phyloP scores from a whole-genome alignment of 2,113 vertebrate species.

The Athene cunicularia region DNA sequence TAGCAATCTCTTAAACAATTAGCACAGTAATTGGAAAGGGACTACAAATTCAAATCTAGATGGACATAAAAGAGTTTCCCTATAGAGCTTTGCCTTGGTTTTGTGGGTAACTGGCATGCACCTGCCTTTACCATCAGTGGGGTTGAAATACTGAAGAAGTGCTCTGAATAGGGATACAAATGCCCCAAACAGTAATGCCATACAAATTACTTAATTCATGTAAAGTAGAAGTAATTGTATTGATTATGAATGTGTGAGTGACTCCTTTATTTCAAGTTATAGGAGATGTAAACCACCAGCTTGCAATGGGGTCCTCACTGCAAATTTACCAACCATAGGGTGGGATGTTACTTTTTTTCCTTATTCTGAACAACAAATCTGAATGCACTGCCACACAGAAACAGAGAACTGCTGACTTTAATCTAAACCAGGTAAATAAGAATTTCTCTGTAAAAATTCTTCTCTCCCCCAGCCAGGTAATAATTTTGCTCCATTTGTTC shows the following conservation, averaged over 20 bases:
- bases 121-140: constrained; percentile 65
- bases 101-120: constrained; percentile 59
- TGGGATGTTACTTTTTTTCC: neutral
- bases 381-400: neutral
- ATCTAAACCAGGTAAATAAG: neutral
- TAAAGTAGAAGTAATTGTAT: constrained; percentile 67
- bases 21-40: constrained; percentile 74
- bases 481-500: neutral
- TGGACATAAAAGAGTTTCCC: constrained; percentile 68
- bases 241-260: constrained; percentile 63
- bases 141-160: constrained; percentile 44
- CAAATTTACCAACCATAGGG: neutral
- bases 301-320: neutral
- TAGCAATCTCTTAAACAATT: constrained; percentile 78
- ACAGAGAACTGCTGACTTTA: neutral
- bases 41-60: constrained; percentile 74
- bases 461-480: neutral
- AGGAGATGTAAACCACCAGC: constrained; percentile 32
- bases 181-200: constrained; percentile 37
- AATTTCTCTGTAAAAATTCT: neutral
- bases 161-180: constrained; percentile 56
- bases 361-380: neutral
- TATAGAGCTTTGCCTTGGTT: constrained; percentile 56
- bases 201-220: constrained; percentile 68
- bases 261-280: constrained; percentile 58